Base-by-base conservation (phyloP, 2,113 vertebrate species). In the Cyprinodon tularosa region DNA sequence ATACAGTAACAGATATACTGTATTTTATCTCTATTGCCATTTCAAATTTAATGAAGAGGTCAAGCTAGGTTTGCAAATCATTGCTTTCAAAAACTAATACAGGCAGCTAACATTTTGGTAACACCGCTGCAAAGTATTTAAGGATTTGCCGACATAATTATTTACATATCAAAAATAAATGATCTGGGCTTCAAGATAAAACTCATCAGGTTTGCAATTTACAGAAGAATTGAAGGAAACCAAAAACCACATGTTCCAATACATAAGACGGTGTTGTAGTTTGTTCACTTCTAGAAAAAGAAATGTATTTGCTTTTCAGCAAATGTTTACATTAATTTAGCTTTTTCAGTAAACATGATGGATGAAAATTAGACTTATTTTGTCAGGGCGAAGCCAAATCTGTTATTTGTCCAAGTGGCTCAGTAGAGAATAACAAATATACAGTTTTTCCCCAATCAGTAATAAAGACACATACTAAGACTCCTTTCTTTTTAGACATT, bases 101-200 rank as follows among this genome's bases (percentile, higher is more conserved):
- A 20, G 10, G 0, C 17, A 14, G 4, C 4, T 37, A 69, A 40
- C 37, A 9, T 39, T 69, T 38, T 57, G 48, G 17, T 57, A 39
- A 57, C 17, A 38, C 12, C 5, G 37, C 12, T 69, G 36, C 37
- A 68, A 12, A 20, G 68, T 38, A 80, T 22, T 11, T 10, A 36
- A 84, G 59, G 73, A 57, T 62, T 68, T 80, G 62, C 12, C 88
- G 83, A 86, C 86, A 62, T 89, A 88, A 82, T 84, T 64, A 78
- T 88, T 68, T 78, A 82, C 78, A 82, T 90, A 91, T 88, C 80
- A 90, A 92, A 91, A 90, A 88, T 88, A 88, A 91, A 82, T 82
- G 39, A 10, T 66, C 48, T 71, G 12, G 67, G 72, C 48, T 77
- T 77, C 12, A 37, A 76, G 57, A 78, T 67, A 13, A 75, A 53